These are phyloP conservation scores for Crotalus tigris DNA, from an alignment of 2,113 vertebrate species.

Conservation along the genomic window DNA sequence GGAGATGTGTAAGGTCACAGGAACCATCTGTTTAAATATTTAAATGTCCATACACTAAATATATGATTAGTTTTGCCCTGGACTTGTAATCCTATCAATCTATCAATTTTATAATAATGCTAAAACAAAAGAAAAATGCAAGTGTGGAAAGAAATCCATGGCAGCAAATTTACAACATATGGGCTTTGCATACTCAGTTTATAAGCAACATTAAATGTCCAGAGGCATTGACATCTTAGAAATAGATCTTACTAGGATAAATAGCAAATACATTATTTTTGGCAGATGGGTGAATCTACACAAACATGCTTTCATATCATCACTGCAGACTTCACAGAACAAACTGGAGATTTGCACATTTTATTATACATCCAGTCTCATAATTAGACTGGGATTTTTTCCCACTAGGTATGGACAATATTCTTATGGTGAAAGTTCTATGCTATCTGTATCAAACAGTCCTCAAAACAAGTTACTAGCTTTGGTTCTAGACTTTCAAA, in stretches of 20 bases:
- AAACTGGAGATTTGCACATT: background rate
- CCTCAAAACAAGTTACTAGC: background rate
- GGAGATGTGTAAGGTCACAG: slow-evolving; percentile 69
- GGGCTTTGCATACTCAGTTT: slow-evolving; percentile 30
- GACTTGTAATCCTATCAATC: slow-evolving; percentile 57
- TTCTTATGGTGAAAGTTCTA: background rate
- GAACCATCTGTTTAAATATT: slow-evolving; percentile 68
- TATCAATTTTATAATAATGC: slow-evolving; percentile 54
- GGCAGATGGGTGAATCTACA: background rate
- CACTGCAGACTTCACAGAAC: background rate
- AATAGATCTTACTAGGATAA: background rate
- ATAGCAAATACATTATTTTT: rapidly evolving
- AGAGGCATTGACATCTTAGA: slow-evolving; percentile 7
- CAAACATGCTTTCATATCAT: background rate
- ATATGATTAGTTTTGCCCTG: slow-evolving; percentile 60
- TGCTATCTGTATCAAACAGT: background rate
- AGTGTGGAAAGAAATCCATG: slow-evolving; percentile 53
- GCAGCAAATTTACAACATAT: slow-evolving; percentile 65
- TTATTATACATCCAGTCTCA: background rate
- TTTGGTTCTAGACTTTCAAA: background rate
- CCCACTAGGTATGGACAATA: background rate
- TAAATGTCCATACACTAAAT: slow-evolving; percentile 61
- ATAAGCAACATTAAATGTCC: slow-evolving; percentile 26
- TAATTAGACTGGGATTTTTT: background rate
- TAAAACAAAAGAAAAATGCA: slow-evolving; percentile 60